Evolutionary conservation across 2,797 vertebrate species (phyloP), one percentile per base, ranked within the genome.

Genomic region (Sandelia bainsii): DNA sequence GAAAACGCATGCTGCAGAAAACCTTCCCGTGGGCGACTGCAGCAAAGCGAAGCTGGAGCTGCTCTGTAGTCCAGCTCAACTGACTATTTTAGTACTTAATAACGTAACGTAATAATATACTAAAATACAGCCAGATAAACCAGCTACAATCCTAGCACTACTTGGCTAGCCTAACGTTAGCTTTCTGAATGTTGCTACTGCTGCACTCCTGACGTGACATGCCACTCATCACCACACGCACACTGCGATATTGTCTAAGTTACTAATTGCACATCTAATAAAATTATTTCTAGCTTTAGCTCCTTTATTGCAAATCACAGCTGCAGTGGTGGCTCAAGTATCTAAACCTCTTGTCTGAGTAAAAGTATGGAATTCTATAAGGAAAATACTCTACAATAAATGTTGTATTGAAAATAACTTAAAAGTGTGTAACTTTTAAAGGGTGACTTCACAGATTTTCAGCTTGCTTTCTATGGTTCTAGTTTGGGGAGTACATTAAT

Each of bases 21-120:
- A 62, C 69, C 82, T 89, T 88, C 77, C 85, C 79, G 87, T 87
- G 81, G 82, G 85, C 78, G 89, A 91, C 89, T 90, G 90, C 90
- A 91, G 86, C 87, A 92, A 79, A 83, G 40, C 75, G 81, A 83
- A 79, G 72, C 10, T 54, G 19, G 27, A 39, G 75, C 64, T 45
- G 40, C 61, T 58, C 34, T 17, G 39, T 23, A 8, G 6, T 54
- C 61, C 79, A 56, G 62, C 62, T 61, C 29, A 59, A 22, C 40
- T 1, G 56, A 22, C 20, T 49, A 3, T 62, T 65, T 79, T 62
- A 32, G 29, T 64, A n/a, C 17, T 25, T 46, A 39, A 13, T 39
- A 12, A 12, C 6, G 12, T n/a, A n/a, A n/a, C n/a, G n/a, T n/a
- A n/a, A 32, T 32, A 32, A 8, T 32, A 32, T 32, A 8, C 29